phyloP scores from a whole-genome alignment of 2,888 invertebrate genomes.

The Octonoba sinensis region DNA sequence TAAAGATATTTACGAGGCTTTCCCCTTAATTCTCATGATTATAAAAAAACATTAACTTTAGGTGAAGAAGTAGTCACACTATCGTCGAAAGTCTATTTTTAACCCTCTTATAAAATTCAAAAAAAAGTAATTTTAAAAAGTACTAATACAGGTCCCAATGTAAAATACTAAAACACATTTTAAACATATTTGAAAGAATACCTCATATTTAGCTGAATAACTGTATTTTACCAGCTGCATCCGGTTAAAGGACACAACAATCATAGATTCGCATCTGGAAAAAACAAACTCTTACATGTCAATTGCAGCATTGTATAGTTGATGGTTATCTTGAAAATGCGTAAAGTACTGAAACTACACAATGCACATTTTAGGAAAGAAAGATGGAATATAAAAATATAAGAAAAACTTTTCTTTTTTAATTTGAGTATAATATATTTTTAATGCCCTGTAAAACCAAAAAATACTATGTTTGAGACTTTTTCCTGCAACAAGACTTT shows the following conservation, averaged over 20 bases:
- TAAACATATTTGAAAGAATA: not conserved
- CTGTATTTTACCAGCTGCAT: conserved; percentile 43
- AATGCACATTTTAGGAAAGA: too few relatives aligned
- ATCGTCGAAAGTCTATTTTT: not conserved
- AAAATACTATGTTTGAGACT: too few relatives aligned
- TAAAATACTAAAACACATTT: not conserved
- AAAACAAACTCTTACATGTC: not conserved
- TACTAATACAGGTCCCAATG: not conserved
- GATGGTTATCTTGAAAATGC: too few relatives aligned
- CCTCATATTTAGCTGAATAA: conserved; percentile 55
- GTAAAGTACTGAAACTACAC: too few relatives aligned
- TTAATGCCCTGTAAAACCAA: too few relatives aligned
- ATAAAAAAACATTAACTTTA: not conserved
- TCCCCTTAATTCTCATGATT: not conserved
- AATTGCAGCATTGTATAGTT: too few relatives aligned
- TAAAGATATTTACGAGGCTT: not conserved
- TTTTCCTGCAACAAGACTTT: too few relatives aligned
- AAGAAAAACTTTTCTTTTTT: too few relatives aligned
- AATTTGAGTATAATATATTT: too few relatives aligned
- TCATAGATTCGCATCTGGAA: conserved; percentile 28
- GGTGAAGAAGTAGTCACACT: too few relatives aligned
- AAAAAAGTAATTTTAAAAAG: not conserved
- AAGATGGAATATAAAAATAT: too few relatives aligned
- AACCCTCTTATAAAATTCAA: not conserved
- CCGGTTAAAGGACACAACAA: conserved; percentile 40